Evolutionary conservation across 1,140 invertebrate species (phyloP).

Genomic region (Drosophila sulfurigaster): DNA sequence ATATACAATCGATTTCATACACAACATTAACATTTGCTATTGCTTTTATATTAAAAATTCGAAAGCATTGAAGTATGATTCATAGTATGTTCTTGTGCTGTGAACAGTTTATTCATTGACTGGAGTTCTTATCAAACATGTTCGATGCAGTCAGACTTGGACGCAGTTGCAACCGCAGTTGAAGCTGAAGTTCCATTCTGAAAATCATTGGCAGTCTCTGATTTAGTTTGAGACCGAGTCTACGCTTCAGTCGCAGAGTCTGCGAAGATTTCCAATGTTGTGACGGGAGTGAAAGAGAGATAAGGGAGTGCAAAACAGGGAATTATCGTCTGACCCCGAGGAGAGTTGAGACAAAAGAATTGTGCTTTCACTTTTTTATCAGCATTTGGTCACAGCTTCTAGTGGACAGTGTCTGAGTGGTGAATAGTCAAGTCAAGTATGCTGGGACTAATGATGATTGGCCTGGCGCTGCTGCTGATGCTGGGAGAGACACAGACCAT

Average conservation of each 20-base stretch:
- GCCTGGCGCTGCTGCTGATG: conserved; percentile 28
- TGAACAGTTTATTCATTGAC: no score
- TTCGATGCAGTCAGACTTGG: background rate
- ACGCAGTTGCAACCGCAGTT: background rate
- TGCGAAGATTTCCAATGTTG: conserved; percentile 63
- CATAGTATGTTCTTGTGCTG: background rate
- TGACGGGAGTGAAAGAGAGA: conserved; percentile 24
- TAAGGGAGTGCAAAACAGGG: conserved; percentile 55
- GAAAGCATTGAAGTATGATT: background rate
- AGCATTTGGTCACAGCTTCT: conserved; percentile 38
- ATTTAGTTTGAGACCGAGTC: background rate
- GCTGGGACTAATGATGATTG: conserved; percentile 38
- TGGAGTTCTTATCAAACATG: conserved; percentile 11
- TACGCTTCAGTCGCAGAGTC: conserved; percentile 25
- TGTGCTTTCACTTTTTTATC: conserved; percentile 66
- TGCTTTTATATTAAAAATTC: no score
- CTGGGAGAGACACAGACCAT: conserved; percentile 22
- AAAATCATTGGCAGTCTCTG: background rate
- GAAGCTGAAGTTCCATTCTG: background rate
- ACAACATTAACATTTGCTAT: no score
- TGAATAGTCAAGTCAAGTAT: conserved; percentile 36
- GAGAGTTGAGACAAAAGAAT: conserved; percentile 42
- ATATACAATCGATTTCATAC: no score
- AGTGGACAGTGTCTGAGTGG: conserved; percentile 22
- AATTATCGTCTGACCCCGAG: conserved; percentile 47